phyloP scores from a whole-genome alignment of 1,140 invertebrate species.

The Lepidotrigona ventralis region DNA sequence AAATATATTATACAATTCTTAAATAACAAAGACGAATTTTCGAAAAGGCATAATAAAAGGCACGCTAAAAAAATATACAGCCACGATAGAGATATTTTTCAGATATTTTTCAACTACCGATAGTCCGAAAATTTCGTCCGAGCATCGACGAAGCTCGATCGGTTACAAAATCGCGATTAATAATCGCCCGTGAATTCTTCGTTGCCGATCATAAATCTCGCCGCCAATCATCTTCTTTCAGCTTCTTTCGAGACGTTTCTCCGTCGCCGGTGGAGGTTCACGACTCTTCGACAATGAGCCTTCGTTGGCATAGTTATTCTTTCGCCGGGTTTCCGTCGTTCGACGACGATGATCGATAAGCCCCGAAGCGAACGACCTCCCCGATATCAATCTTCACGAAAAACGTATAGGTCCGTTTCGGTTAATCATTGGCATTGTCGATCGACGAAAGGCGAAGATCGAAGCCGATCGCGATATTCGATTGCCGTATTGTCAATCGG shows the following conservation, averaged over 20 bases:
- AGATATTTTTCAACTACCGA: not conserved
- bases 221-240: conserved; percentile 72
- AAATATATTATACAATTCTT: not conserved
- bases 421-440: conserved; percentile 50
- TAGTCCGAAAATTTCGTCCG: not conserved
- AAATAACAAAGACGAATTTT: not conserved
- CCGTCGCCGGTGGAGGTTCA: conserved; percentile 36
- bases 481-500: conserved; percentile 11
- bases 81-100: not conserved
- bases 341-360: conserved; percentile 61
- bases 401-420: conserved; percentile 3
- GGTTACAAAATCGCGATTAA: conserved; percentile 46
- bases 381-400: conserved; percentile 57
- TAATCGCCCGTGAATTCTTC: conserved; percentile 51
- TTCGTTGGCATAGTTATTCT: conserved; percentile 46
- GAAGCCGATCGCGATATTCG: conserved; percentile 2
- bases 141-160: not conserved
- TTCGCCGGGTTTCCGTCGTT: conserved; percentile 48
- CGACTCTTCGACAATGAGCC: conserved; percentile 45
- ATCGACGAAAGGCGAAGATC: conserved; percentile 14
- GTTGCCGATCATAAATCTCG: conserved; percentile 72
- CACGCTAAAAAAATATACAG: not conserved
- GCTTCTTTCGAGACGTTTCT: conserved; percentile 61
- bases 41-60: not conserved
- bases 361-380: conserved; percentile 4